Base-by-base conservation (phyloP, 1,140 invertebrate species). In the Bombyx mandarina region DNA sequence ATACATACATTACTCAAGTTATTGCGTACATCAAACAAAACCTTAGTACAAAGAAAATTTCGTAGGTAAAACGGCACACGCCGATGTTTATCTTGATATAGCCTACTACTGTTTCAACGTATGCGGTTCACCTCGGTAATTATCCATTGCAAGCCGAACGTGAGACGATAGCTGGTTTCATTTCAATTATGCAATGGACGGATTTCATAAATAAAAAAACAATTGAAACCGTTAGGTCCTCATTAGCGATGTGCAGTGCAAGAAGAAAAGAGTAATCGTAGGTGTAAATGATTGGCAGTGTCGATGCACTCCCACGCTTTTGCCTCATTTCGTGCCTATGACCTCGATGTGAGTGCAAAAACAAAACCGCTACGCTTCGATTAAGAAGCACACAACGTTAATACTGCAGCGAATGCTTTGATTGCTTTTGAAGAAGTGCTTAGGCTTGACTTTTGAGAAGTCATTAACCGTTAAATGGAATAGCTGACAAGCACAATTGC, bases 281-380 rank as follows among this genome's bases (percentile, higher is more conserved):
- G 51, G 54, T 57, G 58, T 49, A 43, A 45, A 53, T 65, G 56
- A 69, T 65, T 66, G 58, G 56, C 35, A 68, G 62, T 73, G 64
- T 69, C 73, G 74, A 56, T 69, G 57, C 5, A 65, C 64, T 82
- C 75, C 67, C 79, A 82, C 75, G 79, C 67, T 71, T 69, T 73
- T 73, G 67, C 64, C 51, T 43, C 49, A n/a, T 58, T 67, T 58
- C 35, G 18, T 52, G 35, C 65, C 61, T 63, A 65, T 63, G 71
- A 71, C 71, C 71, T 75, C 63, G 63, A 72, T 72, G 66, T 50
- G 35, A 52, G 18, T 35, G 7, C 9, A 35, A 43, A 50, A 8
- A 52, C 26, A 52, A 52, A 52, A 35, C 26, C 51, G 51, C 42
- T 42, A 52, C 35, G 26, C 35, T 43, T 43, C 8, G 4, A 46